Evolutionary conservation across 2,113 vertebrate species (phyloP).

Genomic region (Phocoena sinus): DNA sequence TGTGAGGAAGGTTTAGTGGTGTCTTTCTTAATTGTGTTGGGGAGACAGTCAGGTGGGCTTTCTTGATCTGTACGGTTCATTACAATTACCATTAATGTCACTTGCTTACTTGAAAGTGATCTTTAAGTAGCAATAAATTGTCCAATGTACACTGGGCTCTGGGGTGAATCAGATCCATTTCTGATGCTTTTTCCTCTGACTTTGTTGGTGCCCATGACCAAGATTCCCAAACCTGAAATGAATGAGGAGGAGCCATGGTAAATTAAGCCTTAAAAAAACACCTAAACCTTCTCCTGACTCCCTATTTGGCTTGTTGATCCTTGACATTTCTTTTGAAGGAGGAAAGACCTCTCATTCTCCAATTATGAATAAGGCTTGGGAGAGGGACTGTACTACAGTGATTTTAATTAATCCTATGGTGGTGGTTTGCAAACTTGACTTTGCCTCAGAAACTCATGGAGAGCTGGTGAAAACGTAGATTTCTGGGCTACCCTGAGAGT

Average conservation of each 20-base stretch:
- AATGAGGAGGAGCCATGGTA: background rate
- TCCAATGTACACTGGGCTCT: background rate
- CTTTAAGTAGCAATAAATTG: background rate
- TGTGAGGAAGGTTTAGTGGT: background rate
- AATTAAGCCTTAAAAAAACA: background rate
- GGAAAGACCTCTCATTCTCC: background rate
- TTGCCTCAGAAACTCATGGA: background rate
- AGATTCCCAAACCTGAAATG: background rate
- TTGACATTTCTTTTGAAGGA: background rate
- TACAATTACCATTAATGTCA: background rate
- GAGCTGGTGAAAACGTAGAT: background rate
- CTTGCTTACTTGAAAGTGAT: background rate
- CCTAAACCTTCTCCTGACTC: background rate
- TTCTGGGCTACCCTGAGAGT: background rate
- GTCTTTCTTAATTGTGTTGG: background rate
- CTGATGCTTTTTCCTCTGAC: background rate
- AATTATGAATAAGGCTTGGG: background rate
- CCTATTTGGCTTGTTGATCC: background rate
- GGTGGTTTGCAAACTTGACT: background rate
- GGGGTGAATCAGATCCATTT: background rate
- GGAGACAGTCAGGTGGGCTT: background rate
- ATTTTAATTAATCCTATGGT: background rate
- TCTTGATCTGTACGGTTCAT: background rate
- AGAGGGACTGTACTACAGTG: background rate
- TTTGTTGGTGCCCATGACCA: background rate